Evolutionary conservation across 2,888 invertebrate species (phyloP).

Genomic region (Agriopis aurantiaria): DNA sequence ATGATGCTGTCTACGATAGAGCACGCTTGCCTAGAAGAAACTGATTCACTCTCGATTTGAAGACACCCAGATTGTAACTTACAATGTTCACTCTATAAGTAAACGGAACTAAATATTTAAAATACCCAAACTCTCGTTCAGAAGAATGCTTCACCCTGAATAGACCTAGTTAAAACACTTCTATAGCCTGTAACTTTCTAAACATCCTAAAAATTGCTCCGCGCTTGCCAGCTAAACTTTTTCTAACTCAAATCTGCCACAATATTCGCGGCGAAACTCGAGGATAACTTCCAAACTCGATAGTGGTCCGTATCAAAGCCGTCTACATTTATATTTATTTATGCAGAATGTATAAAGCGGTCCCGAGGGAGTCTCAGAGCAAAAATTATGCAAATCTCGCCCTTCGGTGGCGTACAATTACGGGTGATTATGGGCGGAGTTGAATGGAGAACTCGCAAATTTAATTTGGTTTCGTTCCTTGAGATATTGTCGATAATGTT

Average conservation of each 20-base stretch:
- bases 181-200: conserved; percentile 15
- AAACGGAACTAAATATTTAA: neutral
- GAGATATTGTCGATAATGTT: conserved; percentile 39
- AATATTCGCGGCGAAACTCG: conserved; percentile 40
- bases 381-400: conserved; percentile 80
- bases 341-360: conserved; percentile 76
- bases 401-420: conserved; percentile 77
- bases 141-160: conserved; percentile 3
- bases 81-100: neutral
- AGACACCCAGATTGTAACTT: too few relatives aligned
- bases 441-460: conserved; percentile 66
- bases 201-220: conserved; percentile 32
- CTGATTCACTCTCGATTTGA: too few relatives aligned
- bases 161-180: conserved; percentile 28
- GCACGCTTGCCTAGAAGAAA: too few relatives aligned
- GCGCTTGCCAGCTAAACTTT: conserved; percentile 20
- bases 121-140: neutral
- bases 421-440: conserved; percentile 75
- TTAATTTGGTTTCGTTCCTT: conserved; percentile 54
- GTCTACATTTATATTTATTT: conserved; percentile 57
- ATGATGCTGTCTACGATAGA: too few relatives aligned
- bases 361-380: conserved; percentile 64
- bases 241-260: conserved; percentile 44
- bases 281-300: conserved; percentile 60
- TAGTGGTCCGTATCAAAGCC: conserved; percentile 70